Evolutionary conservation across 2,888 invertebrate genomes (phyloP).

Genomic region (Platycheirus rosarum): DNA sequence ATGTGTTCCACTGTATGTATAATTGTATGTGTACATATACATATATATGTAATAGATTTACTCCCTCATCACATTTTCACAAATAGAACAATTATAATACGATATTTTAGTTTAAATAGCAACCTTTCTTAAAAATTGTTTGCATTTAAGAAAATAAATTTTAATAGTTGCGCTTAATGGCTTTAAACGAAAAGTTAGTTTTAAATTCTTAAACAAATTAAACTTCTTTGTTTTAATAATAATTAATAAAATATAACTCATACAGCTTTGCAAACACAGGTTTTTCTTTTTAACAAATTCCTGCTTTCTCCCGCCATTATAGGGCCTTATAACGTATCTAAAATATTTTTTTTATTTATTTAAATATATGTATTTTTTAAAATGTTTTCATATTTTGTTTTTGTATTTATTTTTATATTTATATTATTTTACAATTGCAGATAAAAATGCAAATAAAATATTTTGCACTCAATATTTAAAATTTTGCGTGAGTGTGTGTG

Average conservation of each 20-base stretch:
- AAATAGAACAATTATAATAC: conserved; percentile 57
- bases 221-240: conserved; percentile 21
- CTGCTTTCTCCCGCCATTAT: conserved; percentile 64
- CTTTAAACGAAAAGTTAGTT: conserved; percentile 17
- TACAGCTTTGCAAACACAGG: conserved; percentile 62
- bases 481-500: conserved; percentile 44
- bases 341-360: conserved; percentile 55
- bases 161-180: conserved; percentile 43
- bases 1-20: conserved; percentile 8
- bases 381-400: too few species aligned
- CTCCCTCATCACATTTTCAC: conserved; percentile 56
- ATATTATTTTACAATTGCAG: conserved; percentile 72
- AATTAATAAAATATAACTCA: conserved; percentile 47
- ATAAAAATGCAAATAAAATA: conserved; percentile 67
- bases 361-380: conserved; percentile 35
- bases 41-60: conserved; percentile 37
- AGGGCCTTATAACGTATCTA: conserved; percentile 73
- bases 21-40: conserved; percentile 16
- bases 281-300: conserved; percentile 22
- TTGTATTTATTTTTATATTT: conserved; percentile 33
- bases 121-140: conserved; percentile 45
- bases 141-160: conserved; percentile 19
- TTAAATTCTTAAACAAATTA: conserved; percentile 53
- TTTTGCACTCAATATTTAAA: conserved; percentile 42
- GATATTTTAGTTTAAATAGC: conserved; percentile 23